Evolutionary conservation across 2,113 vertebrate species (phyloP).

Genomic region (Willisornis vidua): DNA sequence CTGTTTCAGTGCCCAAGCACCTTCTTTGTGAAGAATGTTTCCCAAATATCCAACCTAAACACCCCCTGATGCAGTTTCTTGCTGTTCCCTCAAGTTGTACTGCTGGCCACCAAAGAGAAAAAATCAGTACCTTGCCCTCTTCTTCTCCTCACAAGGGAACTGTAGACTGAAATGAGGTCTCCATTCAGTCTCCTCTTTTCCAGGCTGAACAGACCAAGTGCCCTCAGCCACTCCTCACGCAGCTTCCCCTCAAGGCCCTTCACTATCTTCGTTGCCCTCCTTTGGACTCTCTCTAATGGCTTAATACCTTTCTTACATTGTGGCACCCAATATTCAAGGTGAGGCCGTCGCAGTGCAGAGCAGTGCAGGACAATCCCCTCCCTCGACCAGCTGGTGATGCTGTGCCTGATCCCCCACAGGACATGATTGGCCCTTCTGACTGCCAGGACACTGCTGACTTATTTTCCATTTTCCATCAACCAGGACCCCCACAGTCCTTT

Average conservation of each 20-base stretch:
- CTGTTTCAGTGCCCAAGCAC: neutral
- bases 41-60: neutral
- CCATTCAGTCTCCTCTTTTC: neutral
- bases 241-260: neutral
- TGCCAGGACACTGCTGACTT: neutral
- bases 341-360: rapidly evolving
- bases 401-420: neutral
- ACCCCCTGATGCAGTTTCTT: neutral
- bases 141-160: neutral
- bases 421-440: neutral
- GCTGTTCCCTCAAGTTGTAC: neutral
- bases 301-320: neutral
- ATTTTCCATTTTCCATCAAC: rapidly evolving
- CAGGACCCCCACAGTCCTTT: neutral
- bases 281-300: neutral
- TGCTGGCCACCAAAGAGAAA: no score
- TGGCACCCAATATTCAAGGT: rapidly evolving
- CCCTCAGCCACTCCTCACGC: rapidly evolving
- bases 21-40: neutral
- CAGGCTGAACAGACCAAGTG: neutral
- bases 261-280: neutral
- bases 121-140: neutral
- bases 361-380: neutral
- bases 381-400: rapidly evolving
- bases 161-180: neutral